These are phyloP conservation scores for Homarus americanus DNA, from an alignment of 1,140 invertebrate genomes.

Conservation along the genomic window DNA sequence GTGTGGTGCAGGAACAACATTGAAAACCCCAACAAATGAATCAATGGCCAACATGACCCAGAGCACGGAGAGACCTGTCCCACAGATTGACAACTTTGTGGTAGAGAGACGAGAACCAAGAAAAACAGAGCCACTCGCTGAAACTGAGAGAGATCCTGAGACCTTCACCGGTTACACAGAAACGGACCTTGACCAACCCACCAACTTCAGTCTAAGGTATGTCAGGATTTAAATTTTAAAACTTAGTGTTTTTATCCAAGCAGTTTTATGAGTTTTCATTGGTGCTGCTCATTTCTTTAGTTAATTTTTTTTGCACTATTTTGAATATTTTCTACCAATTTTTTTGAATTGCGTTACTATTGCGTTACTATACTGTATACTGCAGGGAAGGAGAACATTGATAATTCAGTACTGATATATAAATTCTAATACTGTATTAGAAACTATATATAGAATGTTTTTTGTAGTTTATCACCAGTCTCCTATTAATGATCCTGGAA, in stretches of 20 bases:
- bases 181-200: conserved; percentile 82
- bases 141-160: conserved; percentile 52
- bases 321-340: neutral
- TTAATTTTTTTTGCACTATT: neutral
- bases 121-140: conserved; percentile 33
- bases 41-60: conserved; percentile 64
- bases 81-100: conserved; percentile 72
- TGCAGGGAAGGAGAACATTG: neutral
- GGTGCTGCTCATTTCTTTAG: conserved; percentile 3
- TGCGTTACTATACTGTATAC: neutral
- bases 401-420: neutral
- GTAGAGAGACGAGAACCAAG: conserved; percentile 59
- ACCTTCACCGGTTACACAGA: conserved; percentile 76
- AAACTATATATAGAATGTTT: neutral
- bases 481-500: conserved; percentile 47
- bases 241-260: neutral
- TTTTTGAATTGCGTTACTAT: neutral
- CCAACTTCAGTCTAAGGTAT: conserved; percentile 83
- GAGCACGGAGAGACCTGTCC: conserved; percentile 61
- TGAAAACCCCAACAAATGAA: conserved; percentile 57
- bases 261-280: neutral
- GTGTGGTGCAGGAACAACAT: conserved; percentile 71
- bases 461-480: conserved; percentile 44
- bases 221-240: neutral
- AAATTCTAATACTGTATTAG: neutral